Evolutionary conservation across 2,888 invertebrate species (phyloP).

Genomic region (Nomada goodeniana): DNA sequence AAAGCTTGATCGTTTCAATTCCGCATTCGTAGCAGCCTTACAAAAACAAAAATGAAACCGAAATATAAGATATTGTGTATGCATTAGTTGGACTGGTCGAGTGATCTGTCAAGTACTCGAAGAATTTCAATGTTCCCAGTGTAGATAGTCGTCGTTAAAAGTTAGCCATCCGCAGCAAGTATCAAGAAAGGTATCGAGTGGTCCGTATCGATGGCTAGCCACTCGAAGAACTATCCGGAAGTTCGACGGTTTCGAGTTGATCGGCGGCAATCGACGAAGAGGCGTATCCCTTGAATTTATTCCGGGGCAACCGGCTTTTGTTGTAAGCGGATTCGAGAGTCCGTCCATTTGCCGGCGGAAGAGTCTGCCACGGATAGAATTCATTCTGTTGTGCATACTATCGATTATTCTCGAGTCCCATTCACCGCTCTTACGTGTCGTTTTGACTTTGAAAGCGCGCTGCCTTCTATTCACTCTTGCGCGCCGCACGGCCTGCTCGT

Average conservation of each 20-base stretch:
- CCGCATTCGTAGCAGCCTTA: too few relatives aligned
- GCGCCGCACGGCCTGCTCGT: neutral
- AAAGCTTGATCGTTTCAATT: too few relatives aligned
- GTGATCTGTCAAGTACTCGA: neutral
- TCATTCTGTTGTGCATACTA: constrained; percentile 71
- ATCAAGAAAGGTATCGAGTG: constrained; percentile 21
- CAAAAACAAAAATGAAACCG: too few relatives aligned
- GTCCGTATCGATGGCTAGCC: constrained; percentile 16
- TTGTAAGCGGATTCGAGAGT: constrained; percentile 69
- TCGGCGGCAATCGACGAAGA: constrained; percentile 50
- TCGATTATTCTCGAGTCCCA: constrained; percentile 72
- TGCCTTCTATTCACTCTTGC: constrained; percentile 33
- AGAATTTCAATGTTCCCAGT: constrained; percentile 12
- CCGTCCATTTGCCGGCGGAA: constrained; percentile 65
- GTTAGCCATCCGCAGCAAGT: constrained; percentile 9
- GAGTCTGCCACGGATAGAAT: constrained; percentile 63
- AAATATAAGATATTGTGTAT: too few relatives aligned
- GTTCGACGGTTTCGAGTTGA: constrained; percentile 58
- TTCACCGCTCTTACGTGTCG: constrained; percentile 69
- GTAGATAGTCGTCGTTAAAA: neutral
- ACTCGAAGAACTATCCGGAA: constrained; percentile 49
- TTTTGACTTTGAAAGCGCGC: constrained; percentile 64
- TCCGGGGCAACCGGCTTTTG: constrained; percentile 70
- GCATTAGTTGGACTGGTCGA: neutral
- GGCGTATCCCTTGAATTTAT: constrained; percentile 68